phyloP scores from a whole-genome alignment of 2,888 invertebrate genomes.

The Copidosoma aretas region DNA sequence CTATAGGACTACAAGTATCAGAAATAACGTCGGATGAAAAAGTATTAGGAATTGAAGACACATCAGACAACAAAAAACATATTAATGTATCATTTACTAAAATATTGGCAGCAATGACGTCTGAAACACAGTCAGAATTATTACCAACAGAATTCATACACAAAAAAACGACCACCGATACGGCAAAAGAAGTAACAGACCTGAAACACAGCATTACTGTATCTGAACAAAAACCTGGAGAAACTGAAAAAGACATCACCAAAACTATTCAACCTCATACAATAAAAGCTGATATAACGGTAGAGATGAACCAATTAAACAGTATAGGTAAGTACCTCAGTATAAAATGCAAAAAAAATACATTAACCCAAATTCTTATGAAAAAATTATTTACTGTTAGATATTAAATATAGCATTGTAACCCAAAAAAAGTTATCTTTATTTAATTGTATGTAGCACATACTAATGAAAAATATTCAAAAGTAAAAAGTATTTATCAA shows the following conservation, averaged over 20 bases:
- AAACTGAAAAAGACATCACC: conserved; percentile 62
- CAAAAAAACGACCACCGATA: conserved; percentile 52
- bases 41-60: conserved; percentile 58
- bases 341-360: neutral
- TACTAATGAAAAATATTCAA: neutral
- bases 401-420: too few species aligned
- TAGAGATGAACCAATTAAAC: conserved; percentile 57
- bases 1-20: conserved; percentile 59
- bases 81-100: conserved; percentile 62
- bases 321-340: conserved; percentile 55
- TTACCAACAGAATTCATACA: conserved; percentile 50
- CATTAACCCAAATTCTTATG: neutral
- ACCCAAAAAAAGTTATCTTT: too few species aligned
- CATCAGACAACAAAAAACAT: conserved; percentile 61
- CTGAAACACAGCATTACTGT: conserved; percentile 64
- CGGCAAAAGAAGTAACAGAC: conserved; percentile 53
- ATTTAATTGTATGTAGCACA: neutral
- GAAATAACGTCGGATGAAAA: conserved; percentile 60
- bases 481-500: neutral
- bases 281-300: conserved; percentile 61
- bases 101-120: conserved; percentile 61
- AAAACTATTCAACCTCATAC: conserved; percentile 60
- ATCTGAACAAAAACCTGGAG: conserved; percentile 64
- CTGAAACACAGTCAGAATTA: conserved; percentile 55
- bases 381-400: neutral